A percentile compares a stretch with the other conserved stretches of the same genome.
phyloP scores from a whole-genome alignment of 1,140 invertebrate species.

The Drosophila repletoides region DNA sequence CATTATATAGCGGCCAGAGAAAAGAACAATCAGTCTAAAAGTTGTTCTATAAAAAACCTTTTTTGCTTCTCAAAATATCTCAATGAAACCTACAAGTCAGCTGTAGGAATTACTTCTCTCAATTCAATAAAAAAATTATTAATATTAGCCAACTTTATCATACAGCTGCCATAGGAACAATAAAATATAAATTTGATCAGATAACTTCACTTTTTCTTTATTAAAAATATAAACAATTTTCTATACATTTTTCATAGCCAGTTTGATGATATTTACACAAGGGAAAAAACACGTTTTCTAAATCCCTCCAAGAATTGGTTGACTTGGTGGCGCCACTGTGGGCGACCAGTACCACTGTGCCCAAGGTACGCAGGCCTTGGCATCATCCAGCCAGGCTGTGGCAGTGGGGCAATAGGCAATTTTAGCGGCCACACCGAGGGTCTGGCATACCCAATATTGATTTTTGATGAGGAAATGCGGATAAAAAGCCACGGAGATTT shows the following conservation, averaged over 20 bases:
- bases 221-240: too few species aligned
- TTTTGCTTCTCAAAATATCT: too few species aligned
- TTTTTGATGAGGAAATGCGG: conserved; percentile 53
- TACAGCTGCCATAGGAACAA: too few species aligned
- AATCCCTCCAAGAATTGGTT: conserved; percentile 22
- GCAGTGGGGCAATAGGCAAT: conserved; percentile 18
- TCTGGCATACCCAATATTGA: conserved; percentile 53
- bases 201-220: neutral
- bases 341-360: conserved; percentile 55
- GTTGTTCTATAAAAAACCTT: too few species aligned
- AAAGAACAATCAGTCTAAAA: too few species aligned
- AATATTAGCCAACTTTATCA: too few species aligned
- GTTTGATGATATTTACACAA: neutral
- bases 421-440: conserved; percentile 34
- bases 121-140: too few species aligned
- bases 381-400: conserved; percentile 32
- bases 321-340: conserved; percentile 55
- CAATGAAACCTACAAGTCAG: too few species aligned
- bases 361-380: conserved; percentile 51
- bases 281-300: too few species aligned
- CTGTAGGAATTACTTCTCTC: too few species aligned
- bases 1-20: too few species aligned
- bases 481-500: conserved; percentile 38
- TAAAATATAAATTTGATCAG: too few species aligned
- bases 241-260: neutral